phyloP scores from a whole-genome alignment of 2,797 vertebrate genomes.

The Dermochelys coriacea region DNA sequence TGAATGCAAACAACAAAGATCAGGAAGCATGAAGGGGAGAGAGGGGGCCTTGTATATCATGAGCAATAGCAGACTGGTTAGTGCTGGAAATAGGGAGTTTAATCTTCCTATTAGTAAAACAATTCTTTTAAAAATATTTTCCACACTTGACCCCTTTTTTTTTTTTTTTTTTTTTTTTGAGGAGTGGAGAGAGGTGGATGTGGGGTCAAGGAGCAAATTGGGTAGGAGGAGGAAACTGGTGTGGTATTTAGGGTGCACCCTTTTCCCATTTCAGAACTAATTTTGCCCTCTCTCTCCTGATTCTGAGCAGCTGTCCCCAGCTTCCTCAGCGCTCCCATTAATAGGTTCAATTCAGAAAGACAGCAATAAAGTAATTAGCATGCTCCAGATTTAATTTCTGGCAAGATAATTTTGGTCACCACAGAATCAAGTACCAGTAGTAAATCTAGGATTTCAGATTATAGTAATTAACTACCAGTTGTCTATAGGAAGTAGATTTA shows the following conservation, averaged over 20 bases:
- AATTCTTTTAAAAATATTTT: background rate
- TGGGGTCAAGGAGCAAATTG: background rate
- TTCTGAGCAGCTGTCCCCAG: background rate
- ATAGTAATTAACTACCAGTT: background rate
- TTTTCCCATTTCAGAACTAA: background rate
- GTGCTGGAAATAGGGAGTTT: background rate
- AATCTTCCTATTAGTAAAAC: background rate
- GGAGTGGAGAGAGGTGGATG: too few species aligned
- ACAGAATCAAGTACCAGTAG: background rate
- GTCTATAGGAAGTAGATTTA: background rate
- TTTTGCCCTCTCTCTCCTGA: background rate
- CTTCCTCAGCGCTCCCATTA: background rate
- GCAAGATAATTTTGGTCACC: background rate
- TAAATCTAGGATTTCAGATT: background rate
- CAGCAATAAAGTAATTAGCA: background rate
- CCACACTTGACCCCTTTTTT: background rate
- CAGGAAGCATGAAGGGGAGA: too few species aligned
- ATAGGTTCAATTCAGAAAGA: background rate
- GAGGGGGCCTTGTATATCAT: too few species aligned
- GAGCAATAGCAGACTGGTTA: background rate
- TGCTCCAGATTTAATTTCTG: background rate
- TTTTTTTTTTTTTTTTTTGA: too few species aligned
- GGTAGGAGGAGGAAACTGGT: background rate
- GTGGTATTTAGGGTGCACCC: background rate
- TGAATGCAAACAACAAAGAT: background rate